phyloP scores from a whole-genome alignment of 2,888 invertebrate genomes.

The Tuta absoluta region DNA sequence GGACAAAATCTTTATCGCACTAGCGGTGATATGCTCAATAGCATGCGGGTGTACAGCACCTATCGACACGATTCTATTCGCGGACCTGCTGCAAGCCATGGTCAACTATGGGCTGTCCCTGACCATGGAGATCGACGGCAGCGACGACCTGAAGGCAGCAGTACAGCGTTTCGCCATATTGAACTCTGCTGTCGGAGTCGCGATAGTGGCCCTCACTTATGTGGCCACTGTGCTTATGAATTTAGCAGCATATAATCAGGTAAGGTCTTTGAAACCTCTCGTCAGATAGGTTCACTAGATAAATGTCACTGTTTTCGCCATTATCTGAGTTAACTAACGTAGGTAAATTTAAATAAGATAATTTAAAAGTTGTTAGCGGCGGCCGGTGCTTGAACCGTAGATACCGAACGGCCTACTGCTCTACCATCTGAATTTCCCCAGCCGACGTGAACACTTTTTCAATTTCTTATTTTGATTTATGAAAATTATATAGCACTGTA shows the following conservation, averaged over 20 bases:
- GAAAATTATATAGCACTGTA: too few species aligned
- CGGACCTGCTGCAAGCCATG: conserved; percentile 83
- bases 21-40: conserved; percentile 81
- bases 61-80: conserved; percentile 85
- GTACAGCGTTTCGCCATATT: conserved; percentile 82
- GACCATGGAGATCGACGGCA: conserved; percentile 44
- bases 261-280: conserved; percentile 42
- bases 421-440: too few species aligned
- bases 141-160: conserved; percentile 70
- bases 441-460: too few species aligned
- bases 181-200: conserved; percentile 82
- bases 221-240: conserved; percentile 85
- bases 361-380: too few species aligned
- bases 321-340: too few species aligned
- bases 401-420: too few species aligned
- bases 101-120: conserved; percentile 72
- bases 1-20: conserved; percentile 80
- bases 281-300: too few species aligned
- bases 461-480: too few species aligned
- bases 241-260: conserved; percentile 86
- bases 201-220: conserved; percentile 83
- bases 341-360: too few species aligned
- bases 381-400: too few species aligned
- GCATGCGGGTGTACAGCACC: conserved; percentile 84
- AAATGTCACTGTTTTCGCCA: too few species aligned